These are phyloP conservation scores for Drosophila truncata DNA, from an alignment of 1,140 invertebrate species.

Conservation along the genomic window DNA sequence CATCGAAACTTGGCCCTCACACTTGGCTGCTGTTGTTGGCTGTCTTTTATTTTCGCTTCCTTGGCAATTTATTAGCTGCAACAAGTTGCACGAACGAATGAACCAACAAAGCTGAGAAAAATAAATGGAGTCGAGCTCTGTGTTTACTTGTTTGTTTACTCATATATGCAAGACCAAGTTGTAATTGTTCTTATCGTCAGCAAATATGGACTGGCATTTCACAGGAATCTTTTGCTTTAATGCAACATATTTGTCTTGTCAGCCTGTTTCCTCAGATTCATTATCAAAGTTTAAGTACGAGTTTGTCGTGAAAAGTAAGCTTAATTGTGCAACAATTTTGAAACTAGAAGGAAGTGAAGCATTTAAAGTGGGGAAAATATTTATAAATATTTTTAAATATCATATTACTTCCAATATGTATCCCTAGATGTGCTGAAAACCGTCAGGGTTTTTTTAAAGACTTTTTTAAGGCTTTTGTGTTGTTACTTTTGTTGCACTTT, in stretches of 20 bases:
- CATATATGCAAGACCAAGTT: constrained; percentile 40
- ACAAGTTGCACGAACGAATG: constrained; percentile 53
- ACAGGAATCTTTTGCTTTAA: neutral
- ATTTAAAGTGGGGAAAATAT: neutral
- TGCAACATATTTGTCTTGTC: constrained; percentile 8
- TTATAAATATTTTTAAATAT: neutral
- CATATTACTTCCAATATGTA: neutral
- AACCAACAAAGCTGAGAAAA: neutral
- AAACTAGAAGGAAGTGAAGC: neutral
- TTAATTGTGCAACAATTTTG: neutral
- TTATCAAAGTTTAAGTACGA: constrained; percentile 4
- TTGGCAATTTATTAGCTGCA: constrained; percentile 54
- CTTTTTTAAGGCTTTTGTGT: neutral
- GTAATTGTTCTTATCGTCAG: constrained; percentile 9
- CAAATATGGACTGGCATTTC: constrained; percentile 12
- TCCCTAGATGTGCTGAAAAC: neutral
- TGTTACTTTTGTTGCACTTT: constrained; percentile 9
- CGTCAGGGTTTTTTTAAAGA: neutral
- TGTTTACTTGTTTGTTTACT: constrained; percentile 42
- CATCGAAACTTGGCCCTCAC: constrained; percentile 32
- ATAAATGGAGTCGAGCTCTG: constrained; percentile 18
- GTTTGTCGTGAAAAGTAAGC: neutral
- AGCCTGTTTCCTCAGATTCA: neutral
- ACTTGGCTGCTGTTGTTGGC: constrained; percentile 1
- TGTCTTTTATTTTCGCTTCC: constrained; percentile 32